A percentile compares a stretch with the other conserved stretches of the same genome.
Conservation (phyloP, 2,888 invertebrate genomes). For the Homarus gammarus region DNA sequence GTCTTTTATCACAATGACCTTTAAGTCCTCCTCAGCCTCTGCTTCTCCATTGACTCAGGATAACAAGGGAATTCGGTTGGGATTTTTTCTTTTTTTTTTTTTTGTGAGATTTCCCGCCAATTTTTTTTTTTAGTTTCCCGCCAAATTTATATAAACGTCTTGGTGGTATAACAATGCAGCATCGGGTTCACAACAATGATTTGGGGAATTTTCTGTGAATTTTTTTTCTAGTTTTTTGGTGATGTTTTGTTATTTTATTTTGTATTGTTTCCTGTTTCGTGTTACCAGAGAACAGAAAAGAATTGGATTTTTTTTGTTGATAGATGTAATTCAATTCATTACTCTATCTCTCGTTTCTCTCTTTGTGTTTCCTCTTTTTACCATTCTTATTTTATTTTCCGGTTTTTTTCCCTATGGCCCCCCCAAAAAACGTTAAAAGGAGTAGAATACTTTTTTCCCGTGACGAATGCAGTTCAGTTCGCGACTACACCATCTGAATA, state of each 20-base stretch:
- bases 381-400: not conserved
- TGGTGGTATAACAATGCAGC: slow-evolving; percentile 27
- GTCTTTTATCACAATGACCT: not conserved
- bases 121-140: not conserved
- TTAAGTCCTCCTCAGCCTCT: not conserved
- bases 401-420: not conserved
- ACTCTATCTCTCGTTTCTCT: too few relatives aligned
- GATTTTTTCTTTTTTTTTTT: too few relatives aligned
- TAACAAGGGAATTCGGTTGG: not conserved
- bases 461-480: too few relatives aligned
- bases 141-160: slow-evolving; percentile 33
- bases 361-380: too few relatives aligned
- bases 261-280: too few relatives aligned
- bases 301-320: too few relatives aligned
- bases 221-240: not conserved
- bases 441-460: not conserved
- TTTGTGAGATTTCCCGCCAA: too few relatives aligned
- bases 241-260: too few relatives aligned
- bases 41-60: not conserved
- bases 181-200: slow-evolving; percentile 3
- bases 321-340: too few relatives aligned
- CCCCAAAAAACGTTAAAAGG: not conserved
- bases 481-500: not conserved
- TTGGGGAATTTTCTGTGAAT: not conserved
- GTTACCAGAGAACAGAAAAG: too few relatives aligned